A percentile compares a stretch with the other conserved stretches of the same genome.
Evolutionary conservation across 2,888 invertebrate genomes (phyloP).

Genomic region (Cancer borealis): DNA sequence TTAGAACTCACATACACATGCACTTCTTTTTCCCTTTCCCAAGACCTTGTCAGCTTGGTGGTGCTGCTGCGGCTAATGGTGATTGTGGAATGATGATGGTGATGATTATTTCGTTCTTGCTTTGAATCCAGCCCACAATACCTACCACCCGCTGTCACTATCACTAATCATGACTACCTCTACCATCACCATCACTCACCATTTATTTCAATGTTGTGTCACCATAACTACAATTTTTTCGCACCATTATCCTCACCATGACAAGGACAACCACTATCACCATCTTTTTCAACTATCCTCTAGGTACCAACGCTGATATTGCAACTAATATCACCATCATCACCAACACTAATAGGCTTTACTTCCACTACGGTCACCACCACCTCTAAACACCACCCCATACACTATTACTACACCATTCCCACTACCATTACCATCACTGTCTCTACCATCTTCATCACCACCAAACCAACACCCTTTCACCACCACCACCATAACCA

Average conservation of each 20-base stretch:
- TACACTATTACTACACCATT: neutral
- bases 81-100: too few relatives aligned
- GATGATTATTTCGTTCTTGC: too few relatives aligned
- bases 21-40: too few relatives aligned
- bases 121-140: too few relatives aligned
- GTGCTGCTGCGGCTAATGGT: too few relatives aligned
- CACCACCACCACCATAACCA: too few relatives aligned
- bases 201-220: too few relatives aligned
- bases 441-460: neutral
- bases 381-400: neutral
- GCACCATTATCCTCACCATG: neutral
- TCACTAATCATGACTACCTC: conserved; percentile 3
- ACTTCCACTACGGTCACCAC: neutral
- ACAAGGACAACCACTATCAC: neutral
- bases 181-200: conserved; percentile 29
- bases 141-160: neutral
- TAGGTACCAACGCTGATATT: neutral
- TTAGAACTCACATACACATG: too few relatives aligned
- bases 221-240: too few relatives aligned
- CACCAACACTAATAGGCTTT: neutral
- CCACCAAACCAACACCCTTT: neutral
- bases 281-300: neutral
- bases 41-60: too few relatives aligned
- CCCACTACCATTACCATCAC: neutral
- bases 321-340: neutral